Evolutionary conservation across 2,113 vertebrate genomes (phyloP).

Genomic region (Seriola aureovittata): DNA sequence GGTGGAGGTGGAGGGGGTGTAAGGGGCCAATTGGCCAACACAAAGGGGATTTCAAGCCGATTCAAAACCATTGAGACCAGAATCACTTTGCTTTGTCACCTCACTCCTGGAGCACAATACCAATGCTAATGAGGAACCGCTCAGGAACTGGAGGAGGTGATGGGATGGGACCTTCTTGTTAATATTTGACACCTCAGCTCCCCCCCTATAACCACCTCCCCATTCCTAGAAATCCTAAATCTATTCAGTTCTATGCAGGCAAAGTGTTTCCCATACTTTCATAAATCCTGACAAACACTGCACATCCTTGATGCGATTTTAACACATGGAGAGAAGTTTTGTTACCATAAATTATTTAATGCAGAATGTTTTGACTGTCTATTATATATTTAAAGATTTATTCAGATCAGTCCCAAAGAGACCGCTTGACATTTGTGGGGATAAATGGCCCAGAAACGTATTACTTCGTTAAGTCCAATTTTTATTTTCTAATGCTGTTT

Average conservation of each 20-base stretch:
- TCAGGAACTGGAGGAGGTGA: constrained; percentile 67
- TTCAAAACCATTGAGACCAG: constrained; percentile 76
- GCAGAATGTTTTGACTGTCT: neutral
- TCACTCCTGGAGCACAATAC: constrained; percentile 72
- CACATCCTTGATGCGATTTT: neutral
- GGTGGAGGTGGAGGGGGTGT: constrained; percentile 29
- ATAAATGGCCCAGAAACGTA: too few relatives aligned
- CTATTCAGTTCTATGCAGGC: constrained; percentile 13
- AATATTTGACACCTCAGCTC: constrained; percentile 62
- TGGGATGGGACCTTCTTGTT: constrained; percentile 66
- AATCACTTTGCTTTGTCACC: constrained; percentile 78
- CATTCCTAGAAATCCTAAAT: neutral
- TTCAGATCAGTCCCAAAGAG: too few relatives aligned
- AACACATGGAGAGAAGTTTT: neutral
- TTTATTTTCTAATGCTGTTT: neutral
- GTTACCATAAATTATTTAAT: neutral
- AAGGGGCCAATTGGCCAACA: constrained; percentile 53
- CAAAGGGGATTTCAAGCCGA: constrained; percentile 81
- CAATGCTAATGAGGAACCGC: constrained; percentile 80
- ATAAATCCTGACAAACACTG: neutral
- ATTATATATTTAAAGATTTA: neutral
- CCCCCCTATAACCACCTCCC: constrained; percentile 2
- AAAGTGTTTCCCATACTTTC: constrained; percentile 32
- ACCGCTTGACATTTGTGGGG: too few relatives aligned
- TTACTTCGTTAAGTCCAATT: too few relatives aligned